Conservation (phyloP, 2,888 invertebrate genomes). For the Macroteleia sp. region DNA sequence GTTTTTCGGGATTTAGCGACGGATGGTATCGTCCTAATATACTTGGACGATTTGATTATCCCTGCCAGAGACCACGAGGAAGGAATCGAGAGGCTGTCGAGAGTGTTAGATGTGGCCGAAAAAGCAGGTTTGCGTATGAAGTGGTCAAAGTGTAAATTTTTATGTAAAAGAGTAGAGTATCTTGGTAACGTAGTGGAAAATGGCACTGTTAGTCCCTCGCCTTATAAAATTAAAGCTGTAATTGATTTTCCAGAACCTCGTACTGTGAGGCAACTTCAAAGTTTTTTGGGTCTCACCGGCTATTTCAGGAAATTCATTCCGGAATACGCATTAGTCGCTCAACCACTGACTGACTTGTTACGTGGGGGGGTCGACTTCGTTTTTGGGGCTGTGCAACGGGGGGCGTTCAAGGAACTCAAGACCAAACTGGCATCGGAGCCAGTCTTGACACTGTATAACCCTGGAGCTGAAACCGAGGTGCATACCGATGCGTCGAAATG, state of each 20-base stretch:
- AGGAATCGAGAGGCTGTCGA: background rate
- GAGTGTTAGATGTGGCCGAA: background rate
- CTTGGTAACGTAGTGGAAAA: slow-evolving; percentile 3
- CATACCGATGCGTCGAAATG: no score
- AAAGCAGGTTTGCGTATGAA: slow-evolving; percentile 1
- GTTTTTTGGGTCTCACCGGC: background rate
- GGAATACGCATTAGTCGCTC: background rate
- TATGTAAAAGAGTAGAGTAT: background rate
- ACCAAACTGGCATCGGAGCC: no score
- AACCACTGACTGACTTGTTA: background rate
- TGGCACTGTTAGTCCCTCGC: background rate
- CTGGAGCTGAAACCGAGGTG: no score
- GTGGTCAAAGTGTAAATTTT: background rate
- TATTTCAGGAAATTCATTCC: no score
- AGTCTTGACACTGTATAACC: no score
- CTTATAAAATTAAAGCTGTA: slow-evolving; percentile 3
- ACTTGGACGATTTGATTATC: background rate
- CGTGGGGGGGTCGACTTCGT: background rate
- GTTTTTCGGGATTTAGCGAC: background rate
- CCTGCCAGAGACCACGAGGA: background rate
- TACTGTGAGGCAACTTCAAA: background rate
- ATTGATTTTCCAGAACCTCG: background rate
- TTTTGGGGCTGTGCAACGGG: background rate
- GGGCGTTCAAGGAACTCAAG: background rate
- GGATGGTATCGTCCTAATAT: background rate